A percentile compares a stretch with the other conserved stretches of the same genome.
phyloP scores from a whole-genome alignment of 2,888 invertebrate species.

The Acronicta aceris region DNA sequence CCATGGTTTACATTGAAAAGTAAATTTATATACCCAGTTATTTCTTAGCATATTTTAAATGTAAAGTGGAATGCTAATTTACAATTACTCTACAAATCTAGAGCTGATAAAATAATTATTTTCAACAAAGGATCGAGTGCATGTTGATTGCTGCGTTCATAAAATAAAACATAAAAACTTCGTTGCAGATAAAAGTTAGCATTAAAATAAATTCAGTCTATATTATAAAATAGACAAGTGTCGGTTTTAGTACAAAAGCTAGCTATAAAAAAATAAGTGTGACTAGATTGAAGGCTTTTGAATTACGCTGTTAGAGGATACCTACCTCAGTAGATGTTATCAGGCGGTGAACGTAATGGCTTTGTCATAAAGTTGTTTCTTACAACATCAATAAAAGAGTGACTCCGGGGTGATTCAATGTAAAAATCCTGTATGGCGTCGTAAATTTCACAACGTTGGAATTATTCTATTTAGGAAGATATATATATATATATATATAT shows the following conservation, averaged over 20 bases:
- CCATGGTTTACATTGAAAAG: slow-evolving; percentile 18
- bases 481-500: too few species aligned
- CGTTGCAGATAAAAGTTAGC: slow-evolving; percentile 33
- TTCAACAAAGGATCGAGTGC: slow-evolving; percentile 17
- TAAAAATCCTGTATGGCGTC: slow-evolving; percentile 40
- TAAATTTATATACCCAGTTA: slow-evolving; percentile 7
- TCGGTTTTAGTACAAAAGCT: slow-evolving; percentile 25
- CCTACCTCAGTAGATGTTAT: slow-evolving; percentile 44
- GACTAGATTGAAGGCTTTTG: slow-evolving; percentile 30
- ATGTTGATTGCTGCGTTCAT: slow-evolving; percentile 34
- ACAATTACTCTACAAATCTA: slow-evolving; percentile 11
- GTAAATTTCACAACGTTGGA: slow-evolving; percentile 36
- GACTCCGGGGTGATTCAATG: slow-evolving; percentile 47
- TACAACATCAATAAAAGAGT: slow-evolving; percentile 55
- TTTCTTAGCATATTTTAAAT: background rate
- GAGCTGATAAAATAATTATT: slow-evolving; percentile 24
- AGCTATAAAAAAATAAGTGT: slow-evolving; percentile 25
- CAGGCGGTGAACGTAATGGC: slow-evolving; percentile 41
- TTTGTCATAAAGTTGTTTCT: slow-evolving; percentile 51
- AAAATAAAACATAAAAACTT: slow-evolving; percentile 29
- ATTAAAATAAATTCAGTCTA: slow-evolving; percentile 37
- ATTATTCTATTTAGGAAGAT: slow-evolving; percentile 38
- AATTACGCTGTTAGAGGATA: slow-evolving; percentile 30
- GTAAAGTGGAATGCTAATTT: slow-evolving; percentile 10
- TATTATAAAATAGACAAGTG: slow-evolving; percentile 20